Base-by-base conservation (phyloP, 2,113 vertebrate genomes). In the Tupaia tana region DNA sequence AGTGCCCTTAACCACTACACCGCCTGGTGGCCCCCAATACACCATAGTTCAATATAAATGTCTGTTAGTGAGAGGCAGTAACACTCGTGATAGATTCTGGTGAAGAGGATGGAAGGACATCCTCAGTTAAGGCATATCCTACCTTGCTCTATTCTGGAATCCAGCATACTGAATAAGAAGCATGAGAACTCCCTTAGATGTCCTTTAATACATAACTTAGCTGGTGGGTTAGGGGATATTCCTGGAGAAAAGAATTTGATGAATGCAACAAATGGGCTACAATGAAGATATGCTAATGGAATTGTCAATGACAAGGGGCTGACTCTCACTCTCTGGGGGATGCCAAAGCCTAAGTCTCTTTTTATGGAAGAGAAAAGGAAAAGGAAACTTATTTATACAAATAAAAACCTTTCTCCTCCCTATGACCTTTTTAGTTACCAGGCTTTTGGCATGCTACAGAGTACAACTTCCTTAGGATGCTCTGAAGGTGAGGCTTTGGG, bases 241-340 rank as follows among this genome's bases (percentile, higher is more conserved):
- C 64, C 89, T 89, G 54, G 90, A 97, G 97, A 96, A 97, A 97
- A 93, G 97, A 96, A 98, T 98, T 97, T 95, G 96, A 97, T 96
- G 93, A 97, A 93, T 95, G 93, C 56, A 96, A 86, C 94, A 96
- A 93, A 91, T 94, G n/a, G 43, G 58, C 94, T 96, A 90, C 94
- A 97, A 96, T 98, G 96, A 98, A 96, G 19, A 88, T 89, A 96
- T 90, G 97, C 84, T 97, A 98, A 97, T 97, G 94, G 86, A 98
- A 94, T 97, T 97, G 91, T 97, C 97, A 97, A 77, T 97, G 86
- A n/a, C 25, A 19, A 94, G 96, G 94, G 91, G 75, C 88, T 95
- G 81, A 78, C 83, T 88, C 58, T 91, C 91, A 78, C 97, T 98
- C 96, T 96, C 9, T 11, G 94, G 91, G 0, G 77, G 93, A 97